A percentile compares a stretch with the other conserved stretches of the same genome.
These are phyloP conservation scores for Microtus oregoni DNA, from an alignment of 2,113 vertebrate species.

Conservation along the genomic window DNA sequence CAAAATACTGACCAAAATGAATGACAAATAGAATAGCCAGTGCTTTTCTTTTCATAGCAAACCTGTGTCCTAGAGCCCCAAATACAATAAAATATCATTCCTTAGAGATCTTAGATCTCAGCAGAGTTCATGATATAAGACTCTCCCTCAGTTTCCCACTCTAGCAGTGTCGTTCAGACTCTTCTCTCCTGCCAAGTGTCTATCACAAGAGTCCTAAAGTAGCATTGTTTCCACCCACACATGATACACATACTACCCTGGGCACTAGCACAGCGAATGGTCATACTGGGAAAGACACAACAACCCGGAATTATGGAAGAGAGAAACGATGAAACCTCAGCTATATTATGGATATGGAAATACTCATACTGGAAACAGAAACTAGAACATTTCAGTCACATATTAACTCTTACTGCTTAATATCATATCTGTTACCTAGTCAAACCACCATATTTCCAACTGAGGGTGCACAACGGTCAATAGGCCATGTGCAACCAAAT, in stretches of 20 bases:
- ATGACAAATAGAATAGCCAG: background rate
- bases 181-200: background rate
- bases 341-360: background rate
- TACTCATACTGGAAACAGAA: background rate
- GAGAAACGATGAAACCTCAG: background rate
- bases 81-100: background rate
- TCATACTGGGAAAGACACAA: background rate
- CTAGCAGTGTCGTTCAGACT: background rate
- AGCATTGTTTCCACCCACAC: accelerated
- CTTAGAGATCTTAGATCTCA: background rate
- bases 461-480: background rate
- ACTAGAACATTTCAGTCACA: background rate
- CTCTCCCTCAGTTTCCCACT: background rate
- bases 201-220: background rate
- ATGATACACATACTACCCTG: accelerated
- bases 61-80: background rate
- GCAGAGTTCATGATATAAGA: background rate
- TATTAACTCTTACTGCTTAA: background rate
- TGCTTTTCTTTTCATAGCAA: background rate
- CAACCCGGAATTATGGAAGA: background rate
- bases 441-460: background rate
- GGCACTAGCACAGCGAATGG: background rate
- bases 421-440: background rate
- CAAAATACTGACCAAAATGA: conserved; percentile 27
- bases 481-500: background rate